Percentiles rank a stretch among this genome's conserved stretches.
Evolutionary conservation across 2,888 invertebrate genomes (phyloP).

Genomic region (Himalopsyche anomala): DNA sequence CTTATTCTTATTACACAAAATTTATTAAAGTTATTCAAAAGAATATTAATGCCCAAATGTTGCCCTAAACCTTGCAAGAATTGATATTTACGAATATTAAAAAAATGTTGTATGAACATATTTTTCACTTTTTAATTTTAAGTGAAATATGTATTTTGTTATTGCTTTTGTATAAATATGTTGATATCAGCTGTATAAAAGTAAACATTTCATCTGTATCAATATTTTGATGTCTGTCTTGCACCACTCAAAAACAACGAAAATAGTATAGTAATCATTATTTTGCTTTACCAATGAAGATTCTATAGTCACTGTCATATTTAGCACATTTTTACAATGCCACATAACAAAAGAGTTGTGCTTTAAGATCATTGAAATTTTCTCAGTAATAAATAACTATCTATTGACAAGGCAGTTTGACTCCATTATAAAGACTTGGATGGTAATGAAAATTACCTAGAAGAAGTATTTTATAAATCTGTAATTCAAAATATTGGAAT

Average conservation of each 20-base stretch:
- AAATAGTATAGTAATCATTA: no score
- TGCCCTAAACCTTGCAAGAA: background rate
- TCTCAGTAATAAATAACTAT: no score
- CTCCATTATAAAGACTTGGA: no score
- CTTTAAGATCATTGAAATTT: no score
- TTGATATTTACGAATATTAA: background rate
- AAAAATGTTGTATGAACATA: background rate
- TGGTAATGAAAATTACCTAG: no score
- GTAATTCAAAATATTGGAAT: no score
- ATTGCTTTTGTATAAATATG: slow-evolving; percentile 6
- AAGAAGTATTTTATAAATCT: no score
- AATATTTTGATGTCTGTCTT: background rate
- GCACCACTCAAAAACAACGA: background rate
- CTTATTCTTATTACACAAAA: background rate
- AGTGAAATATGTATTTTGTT: slow-evolving; percentile 4
- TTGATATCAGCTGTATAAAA: background rate
- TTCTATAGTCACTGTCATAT: no score
- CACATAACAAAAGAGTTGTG: no score
- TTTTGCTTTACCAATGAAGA: no score
- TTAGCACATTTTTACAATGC: no score
- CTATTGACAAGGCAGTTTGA: no score
- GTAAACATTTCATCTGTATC: background rate
- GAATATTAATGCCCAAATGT: background rate
- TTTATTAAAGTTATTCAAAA: slow-evolving; percentile 7
- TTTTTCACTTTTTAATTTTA: background rate